Conservation (phyloP, 2,113 vertebrate genomes). For the Macquaria ambigua region DNA sequence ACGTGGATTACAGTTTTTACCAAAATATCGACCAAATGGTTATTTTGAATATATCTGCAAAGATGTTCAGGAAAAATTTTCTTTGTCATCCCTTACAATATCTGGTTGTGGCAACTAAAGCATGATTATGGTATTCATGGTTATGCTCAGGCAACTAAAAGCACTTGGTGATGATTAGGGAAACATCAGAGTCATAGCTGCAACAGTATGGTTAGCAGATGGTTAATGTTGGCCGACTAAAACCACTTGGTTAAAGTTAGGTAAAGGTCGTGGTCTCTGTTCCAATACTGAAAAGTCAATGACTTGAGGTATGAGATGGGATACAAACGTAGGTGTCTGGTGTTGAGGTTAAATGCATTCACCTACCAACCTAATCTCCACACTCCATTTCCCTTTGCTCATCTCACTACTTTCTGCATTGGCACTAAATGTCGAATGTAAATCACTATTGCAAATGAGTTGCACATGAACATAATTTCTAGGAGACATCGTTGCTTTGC, state of each 20-base stretch:
- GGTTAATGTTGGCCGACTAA: background rate
- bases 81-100: background rate
- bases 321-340: too few species aligned
- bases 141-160: background rate
- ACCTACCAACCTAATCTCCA: background rate
- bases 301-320: background rate
- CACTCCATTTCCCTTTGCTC: background rate
- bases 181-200: background rate
- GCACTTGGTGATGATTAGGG: background rate
- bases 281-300: background rate
- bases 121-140: background rate
- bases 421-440: constrained; percentile 19
- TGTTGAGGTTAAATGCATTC: background rate
- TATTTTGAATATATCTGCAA: background rate
- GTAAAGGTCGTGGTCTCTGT: background rate
- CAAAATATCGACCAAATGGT: background rate
- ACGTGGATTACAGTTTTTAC: background rate
- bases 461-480: constrained; percentile 27
- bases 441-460: constrained; percentile 26
- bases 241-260: background rate
- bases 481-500: constrained; percentile 10
- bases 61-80: background rate
- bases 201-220: background rate
- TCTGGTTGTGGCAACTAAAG: background rate
- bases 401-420: background rate